These are phyloP conservation scores for Empidonax traillii DNA, from an alignment of 2,113 vertebrate species.

Conservation along the genomic window DNA sequence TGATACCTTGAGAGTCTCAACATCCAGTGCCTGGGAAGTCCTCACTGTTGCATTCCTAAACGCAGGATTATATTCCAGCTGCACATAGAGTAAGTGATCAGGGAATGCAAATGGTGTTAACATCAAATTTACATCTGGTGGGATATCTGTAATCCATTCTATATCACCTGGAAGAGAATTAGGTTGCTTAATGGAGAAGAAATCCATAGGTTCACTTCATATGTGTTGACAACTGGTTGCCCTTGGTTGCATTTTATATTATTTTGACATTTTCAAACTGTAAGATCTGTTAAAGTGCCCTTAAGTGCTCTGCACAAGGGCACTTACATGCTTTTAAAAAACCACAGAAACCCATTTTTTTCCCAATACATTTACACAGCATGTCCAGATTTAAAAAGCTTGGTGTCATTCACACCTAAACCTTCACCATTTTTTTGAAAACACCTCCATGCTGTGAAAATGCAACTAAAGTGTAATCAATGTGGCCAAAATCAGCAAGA, in stretches of 20 bases:
- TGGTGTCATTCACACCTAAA: not conserved
- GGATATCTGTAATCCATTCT: conserved; percentile 47
- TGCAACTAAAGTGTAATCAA: not conserved
- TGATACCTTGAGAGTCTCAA: conserved; percentile 23
- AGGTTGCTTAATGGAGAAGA: not conserved
- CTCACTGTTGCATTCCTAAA: conserved; percentile 27
- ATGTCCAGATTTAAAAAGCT: not conserved
- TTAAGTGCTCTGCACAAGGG: not conserved
- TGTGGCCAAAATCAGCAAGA: fast-evolving
- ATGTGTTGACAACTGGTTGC: not conserved
- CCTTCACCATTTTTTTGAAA: not conserved
- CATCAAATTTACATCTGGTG: not conserved
- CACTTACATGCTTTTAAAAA: not conserved
- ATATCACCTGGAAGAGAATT: conserved; percentile 39
- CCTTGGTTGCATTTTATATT: not conserved
- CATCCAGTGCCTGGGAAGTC: not conserved
- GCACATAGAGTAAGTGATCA: not conserved
- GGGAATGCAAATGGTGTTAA: not conserved
- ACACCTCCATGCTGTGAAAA: not conserved
- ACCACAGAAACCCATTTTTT: not conserved
- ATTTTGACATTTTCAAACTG: not conserved
- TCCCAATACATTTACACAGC: not conserved
- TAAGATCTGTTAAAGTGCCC: not conserved
- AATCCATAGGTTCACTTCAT: not conserved
- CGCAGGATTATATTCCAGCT: not conserved